Conservation (phyloP, 1,140 invertebrate genomes). For the Drosophila leontia region DNA sequence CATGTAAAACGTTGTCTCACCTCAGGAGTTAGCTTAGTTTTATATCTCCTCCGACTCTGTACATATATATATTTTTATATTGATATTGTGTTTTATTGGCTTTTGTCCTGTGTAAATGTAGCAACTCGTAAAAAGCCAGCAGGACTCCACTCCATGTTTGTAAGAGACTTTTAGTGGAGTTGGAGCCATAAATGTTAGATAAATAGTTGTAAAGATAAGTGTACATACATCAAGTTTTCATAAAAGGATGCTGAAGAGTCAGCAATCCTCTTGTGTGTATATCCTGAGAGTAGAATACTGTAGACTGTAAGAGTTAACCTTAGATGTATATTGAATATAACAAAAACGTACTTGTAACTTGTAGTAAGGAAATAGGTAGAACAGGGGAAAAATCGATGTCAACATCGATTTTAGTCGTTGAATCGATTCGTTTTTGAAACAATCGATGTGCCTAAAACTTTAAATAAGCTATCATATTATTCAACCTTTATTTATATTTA, state of each 20-base stretch:
- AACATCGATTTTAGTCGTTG: no score
- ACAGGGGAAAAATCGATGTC: no score
- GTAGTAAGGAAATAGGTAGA: background rate
- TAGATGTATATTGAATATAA: background rate
- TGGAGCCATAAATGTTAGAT: slow-evolving; percentile 37
- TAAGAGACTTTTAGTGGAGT: slow-evolving; percentile 37
- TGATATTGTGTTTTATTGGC: slow-evolving; percentile 52
- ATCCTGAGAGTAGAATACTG: slow-evolving; percentile 3
- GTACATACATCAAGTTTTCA: slow-evolving; percentile 21
- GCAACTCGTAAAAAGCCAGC: slow-evolving; percentile 22
- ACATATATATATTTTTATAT: slow-evolving; percentile 17
- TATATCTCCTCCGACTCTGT: slow-evolving; percentile 1
- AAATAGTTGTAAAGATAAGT: slow-evolving; percentile 33
- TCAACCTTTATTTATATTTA: no score
- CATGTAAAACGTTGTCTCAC: slow-evolving; percentile 40
- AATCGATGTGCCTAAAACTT: no score
- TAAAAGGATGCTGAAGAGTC: background rate
- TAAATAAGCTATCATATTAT: no score
- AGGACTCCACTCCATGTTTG: slow-evolving; percentile 24
- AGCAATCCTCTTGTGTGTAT: slow-evolving; percentile 7
- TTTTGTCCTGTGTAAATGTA: slow-evolving; percentile 42
- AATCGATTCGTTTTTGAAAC: no score
- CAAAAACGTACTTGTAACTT: background rate
- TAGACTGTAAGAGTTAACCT: background rate
- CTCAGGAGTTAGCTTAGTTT: slow-evolving; percentile 32